phyloP scores from a whole-genome alignment of 2,797 vertebrate genomes.

The Anabacerthia variegaticeps region DNA sequence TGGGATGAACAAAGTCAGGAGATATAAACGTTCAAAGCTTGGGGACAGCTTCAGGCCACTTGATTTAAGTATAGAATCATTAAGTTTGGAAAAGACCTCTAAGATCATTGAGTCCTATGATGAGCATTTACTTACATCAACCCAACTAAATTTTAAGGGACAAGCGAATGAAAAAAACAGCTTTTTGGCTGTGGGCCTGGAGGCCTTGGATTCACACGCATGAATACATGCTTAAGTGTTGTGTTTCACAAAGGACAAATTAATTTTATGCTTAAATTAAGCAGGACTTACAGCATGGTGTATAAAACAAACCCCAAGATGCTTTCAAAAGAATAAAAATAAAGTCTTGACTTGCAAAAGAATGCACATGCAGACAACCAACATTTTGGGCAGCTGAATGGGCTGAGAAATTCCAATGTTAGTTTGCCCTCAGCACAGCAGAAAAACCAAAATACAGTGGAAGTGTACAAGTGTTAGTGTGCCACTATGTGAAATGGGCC shows the following conservation, averaged over 20 bases:
- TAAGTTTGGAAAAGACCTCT: not conserved
- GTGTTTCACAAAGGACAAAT: not conserved
- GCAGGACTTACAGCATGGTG: not conserved
- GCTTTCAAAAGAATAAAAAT: not conserved
- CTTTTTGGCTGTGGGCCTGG: rapidly evolving
- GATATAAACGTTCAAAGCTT: not conserved
- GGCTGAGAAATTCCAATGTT: not conserved
- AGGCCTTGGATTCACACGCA: not conserved
- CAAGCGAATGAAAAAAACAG: not conserved
- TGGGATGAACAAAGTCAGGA: not conserved
- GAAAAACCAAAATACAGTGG: not conserved
- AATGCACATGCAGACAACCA: not conserved
- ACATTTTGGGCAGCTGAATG: not conserved
- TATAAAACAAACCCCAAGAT: not conserved
- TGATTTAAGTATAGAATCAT: not conserved
- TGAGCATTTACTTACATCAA: not conserved
- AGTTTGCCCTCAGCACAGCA: not conserved
- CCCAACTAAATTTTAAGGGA: not conserved
- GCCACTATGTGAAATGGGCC: not conserved
- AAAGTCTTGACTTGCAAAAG: not conserved
- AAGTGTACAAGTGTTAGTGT: not conserved
- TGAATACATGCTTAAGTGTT: not conserved
- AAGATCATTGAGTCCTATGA: not conserved
- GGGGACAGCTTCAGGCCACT: not conserved
- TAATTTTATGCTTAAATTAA: not conserved